Base-by-base conservation (phyloP, 2,113 vertebrate species). In the Siphamia tubifer region DNA sequence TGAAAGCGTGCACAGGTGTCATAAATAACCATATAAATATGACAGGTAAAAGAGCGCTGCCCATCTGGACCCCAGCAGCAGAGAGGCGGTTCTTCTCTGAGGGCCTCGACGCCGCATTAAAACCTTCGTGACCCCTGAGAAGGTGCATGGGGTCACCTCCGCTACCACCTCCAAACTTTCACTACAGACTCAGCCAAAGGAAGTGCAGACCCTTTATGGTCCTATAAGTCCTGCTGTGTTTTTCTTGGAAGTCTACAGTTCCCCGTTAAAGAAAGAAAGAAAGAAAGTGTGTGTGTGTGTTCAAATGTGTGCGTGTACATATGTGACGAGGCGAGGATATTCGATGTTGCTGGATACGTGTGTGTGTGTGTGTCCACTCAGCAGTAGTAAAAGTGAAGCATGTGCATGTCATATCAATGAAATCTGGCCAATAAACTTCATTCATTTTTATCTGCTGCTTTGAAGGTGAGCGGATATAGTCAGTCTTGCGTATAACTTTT, bases 41-140 rank as follows among this genome's bases (percentile, higher is more conserved):
- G 77, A 51, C 79, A 74, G 68, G 72, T 85, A 78, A 81, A 44
- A 51, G 64, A 80, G 55, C 24, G 31, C 6, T 40, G 66, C 40
- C 63, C 82, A 82, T 86, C 75, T 87, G 85, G 66, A 60, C 19
- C 6, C 3, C 68, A 79, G 69, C 80, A 79, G 61, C 51, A 43
- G 30, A 52, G 48, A 51, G 66, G 21, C 25, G 17, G 63, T 15
- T 21, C 0, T 9, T 49, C 34, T 68, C 0, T 0, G 2, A 47
- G 19, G 47, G 39, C 43, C 30, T 11, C 39, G 38, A 54, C 6
- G 7, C 38, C 47, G 48, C 58, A 24, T 68, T 69, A 77, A 82
- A 75, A 57, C 63, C 16, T 39, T 12, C 10, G 1, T 53, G 61
- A 83, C 45, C 66, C 58, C 10, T 47, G 44, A 19, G 54, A 80